Base-by-base conservation (phyloP, 2,888 invertebrate genomes). In the Drosophila meridionalis region DNA sequence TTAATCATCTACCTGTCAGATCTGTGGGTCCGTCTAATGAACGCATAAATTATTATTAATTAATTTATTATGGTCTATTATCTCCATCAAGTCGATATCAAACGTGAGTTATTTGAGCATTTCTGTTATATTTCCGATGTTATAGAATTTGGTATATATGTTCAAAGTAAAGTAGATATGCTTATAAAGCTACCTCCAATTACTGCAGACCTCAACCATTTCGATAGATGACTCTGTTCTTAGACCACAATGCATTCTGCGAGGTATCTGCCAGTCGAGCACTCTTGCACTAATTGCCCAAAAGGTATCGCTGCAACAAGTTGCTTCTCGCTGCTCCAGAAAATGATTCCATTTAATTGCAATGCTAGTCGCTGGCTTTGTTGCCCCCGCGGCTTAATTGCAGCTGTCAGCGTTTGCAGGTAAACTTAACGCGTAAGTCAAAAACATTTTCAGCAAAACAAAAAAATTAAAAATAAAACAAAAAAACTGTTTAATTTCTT, bases 331-430 rank as follows among this genome's bases (percentile, higher is more conserved):
- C 45, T 72, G 73, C 64, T 79, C 73, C 80, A 72, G 52, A 83
- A 82, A 83, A 73, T 61, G 62, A 56, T 58, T 73, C 67, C 74
- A 75, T 86, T 83, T 86, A 78, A 82, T 80, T 82, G 67, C 70
- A 69, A 50, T 69, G 69, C 77, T 67, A 53, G 48, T 62, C 58
- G 45, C 43, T 66, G 70, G 48, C 38, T 55, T 58, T 66, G 50
- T 65, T 58, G 26, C 20, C 34, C 53, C 47, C 52, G 14, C 28
- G 11, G 5, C 28, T 28, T 73, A 80, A 72, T 65, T 78, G 72
- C 82, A 70, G 60, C 59, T 69, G 69, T 77, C 77, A 80, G 74
- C 81, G 38, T 73, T 62, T 58, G 28, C 50, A n/a, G 52, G 50
- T 28, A 30, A 58, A 45, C 36, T 26, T 42, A 58, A 34, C 43